A percentile compares a stretch with the other conserved stretches of the same genome.
Conservation (phyloP, 2,113 vertebrate genomes). For the Mixornis gularis region DNA sequence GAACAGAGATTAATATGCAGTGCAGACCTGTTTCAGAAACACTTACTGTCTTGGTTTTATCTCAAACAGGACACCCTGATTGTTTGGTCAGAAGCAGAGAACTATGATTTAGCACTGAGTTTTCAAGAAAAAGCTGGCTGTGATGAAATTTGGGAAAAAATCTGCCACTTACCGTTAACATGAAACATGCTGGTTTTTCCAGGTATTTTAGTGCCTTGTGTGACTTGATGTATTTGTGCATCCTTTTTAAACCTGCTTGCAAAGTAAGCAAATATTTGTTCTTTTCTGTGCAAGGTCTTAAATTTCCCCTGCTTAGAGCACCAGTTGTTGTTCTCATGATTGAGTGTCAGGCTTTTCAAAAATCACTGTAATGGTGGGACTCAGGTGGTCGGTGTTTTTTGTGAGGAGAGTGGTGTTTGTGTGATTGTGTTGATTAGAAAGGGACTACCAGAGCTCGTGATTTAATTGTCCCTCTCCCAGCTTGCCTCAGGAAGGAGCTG, state of each 20-base stretch:
- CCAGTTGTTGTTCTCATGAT: accelerated
- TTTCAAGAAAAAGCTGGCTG: slow-evolving; percentile 99
- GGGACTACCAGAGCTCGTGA: neutral
- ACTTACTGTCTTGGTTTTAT: neutral
- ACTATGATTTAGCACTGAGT: slow-evolving; percentile 96
- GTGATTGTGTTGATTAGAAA: neutral
- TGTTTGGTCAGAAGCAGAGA: slow-evolving; percentile 99
- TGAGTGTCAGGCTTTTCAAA: neutral
- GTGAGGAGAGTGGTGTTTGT: neutral
- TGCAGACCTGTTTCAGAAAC: neutral
- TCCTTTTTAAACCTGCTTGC: neutral
- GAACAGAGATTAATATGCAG: neutral
- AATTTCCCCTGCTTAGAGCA: neutral
- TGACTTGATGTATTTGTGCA: neutral
- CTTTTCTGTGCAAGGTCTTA: neutral
- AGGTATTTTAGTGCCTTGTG: neutral
- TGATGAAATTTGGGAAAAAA: slow-evolving; percentile 99
- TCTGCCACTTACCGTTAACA: slow-evolving; percentile 87
- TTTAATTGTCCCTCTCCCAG: neutral
- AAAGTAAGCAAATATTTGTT: neutral
- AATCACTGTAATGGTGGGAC: neutral
- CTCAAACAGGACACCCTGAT: slow-evolving; percentile 90
- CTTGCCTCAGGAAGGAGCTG: neutral
- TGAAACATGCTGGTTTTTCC: neutral
- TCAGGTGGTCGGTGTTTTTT: neutral